Evolutionary conservation across 2,113 vertebrate species (phyloP), one percentile per base, ranked within the genome.

Genomic region (Corynorhinus townsendii): DNA sequence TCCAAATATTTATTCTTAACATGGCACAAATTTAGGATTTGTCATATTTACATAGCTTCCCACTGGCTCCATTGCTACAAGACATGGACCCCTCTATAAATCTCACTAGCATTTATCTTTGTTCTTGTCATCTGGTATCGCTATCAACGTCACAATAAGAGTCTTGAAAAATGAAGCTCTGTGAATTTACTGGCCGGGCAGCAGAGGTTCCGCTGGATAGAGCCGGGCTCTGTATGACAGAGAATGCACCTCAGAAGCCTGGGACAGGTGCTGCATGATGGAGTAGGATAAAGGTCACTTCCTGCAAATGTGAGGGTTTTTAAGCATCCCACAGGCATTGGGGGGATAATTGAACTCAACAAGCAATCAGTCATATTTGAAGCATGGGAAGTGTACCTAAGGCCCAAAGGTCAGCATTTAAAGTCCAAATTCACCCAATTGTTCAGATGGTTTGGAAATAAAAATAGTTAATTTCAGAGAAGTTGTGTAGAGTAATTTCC

Each of bases 251-350:
- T 35, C 45, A 62, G 56, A 62, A 85, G 40, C 47, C 40, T 84
- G 64, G 75, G 79, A 93, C 96, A 97, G 95, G 79, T 96, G 86
- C 33, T 75, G 86, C 38, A 12, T 89, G 93, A 93, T 64, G 47
- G 86, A 75, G 19, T n/a, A 11, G 66, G 54, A 62, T 64, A 72
- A 90, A 96, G 95, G 95, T 96, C 94, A 93, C 40, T 96, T 94
- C 91, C 96, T 97, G 86, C 81, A 93, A 95, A 89, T 84, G 84
- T 68, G 92, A 80, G 71, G 83, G 56, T 83, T 95, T 94, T 91
- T 47, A 86, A 80, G 79, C 90, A 81, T 96, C 71, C 66, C 83
- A 75, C 2, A 19, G 83, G 89, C 35, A 62, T 4, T 77, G 84
- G 52, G 35, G 66, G 47, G 76, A 96, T 92, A 81, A 94, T 91